A percentile compares a stretch with the other conserved stretches of the same genome.
phyloP scores from a whole-genome alignment of 30 jellyfish, hydroid and myxozoan species.

The Turritopsis dohrnii region DNA sequence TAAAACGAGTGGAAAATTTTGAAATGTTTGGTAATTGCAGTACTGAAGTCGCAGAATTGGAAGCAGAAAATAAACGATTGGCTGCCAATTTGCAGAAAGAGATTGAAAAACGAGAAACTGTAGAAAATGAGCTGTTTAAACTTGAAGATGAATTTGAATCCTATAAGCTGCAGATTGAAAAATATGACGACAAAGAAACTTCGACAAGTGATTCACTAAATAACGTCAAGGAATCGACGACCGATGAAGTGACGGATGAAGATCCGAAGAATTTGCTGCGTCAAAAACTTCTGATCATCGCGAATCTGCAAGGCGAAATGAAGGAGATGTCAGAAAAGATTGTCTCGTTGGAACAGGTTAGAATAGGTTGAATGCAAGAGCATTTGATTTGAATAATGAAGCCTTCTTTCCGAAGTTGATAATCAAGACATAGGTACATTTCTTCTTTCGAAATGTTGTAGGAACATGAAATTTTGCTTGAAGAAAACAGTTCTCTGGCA shows the following conservation, averaged over 20 bases:
- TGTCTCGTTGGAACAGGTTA: constrained; percentile 37
- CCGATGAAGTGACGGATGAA: background rate
- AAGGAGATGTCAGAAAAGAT: constrained; percentile 39
- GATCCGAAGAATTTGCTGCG: background rate
- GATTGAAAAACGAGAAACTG: constrained; percentile 35
- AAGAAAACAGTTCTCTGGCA: constrained; percentile 44
- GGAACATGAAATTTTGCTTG: constrained; percentile 47
- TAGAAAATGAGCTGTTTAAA: constrained; percentile 64
- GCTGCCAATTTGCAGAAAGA: constrained; percentile 25
- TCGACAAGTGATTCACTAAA: background rate
- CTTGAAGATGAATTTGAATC: constrained; percentile 65
- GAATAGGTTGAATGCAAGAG: background rate
- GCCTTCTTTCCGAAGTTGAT: no score
- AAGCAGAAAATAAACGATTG: constrained; percentile 14
- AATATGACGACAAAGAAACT: constrained; percentile 14
- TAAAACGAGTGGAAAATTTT: background rate
- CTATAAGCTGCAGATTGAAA: constrained; percentile 21
- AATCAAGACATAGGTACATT: no score
- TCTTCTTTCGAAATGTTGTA: background rate
- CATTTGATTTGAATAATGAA: no score
- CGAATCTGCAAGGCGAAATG: constrained; percentile 35
- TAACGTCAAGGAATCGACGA: background rate
- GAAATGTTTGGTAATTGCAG: constrained; percentile 15
- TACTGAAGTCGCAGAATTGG: constrained; percentile 23
- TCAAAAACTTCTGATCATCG: constrained; percentile 14